Evolutionary conservation across 2,797 vertebrate species (phyloP), one percentile per base, ranked within the genome.

Genomic region (Taenioides sp.): DNA sequence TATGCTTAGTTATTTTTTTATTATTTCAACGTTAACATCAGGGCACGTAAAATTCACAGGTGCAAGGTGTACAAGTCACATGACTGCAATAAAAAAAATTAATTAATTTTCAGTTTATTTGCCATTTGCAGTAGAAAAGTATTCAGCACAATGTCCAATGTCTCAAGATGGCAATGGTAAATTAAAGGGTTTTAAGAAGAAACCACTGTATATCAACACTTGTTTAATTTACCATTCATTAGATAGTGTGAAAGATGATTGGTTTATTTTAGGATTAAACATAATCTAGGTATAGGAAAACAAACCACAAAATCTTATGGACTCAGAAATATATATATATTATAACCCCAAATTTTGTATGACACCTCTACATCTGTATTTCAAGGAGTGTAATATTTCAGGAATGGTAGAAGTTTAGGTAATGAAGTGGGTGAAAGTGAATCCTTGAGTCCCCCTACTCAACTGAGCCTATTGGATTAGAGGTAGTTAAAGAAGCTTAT

Each of bases 401-500:
- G 28, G 27, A 22, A 17, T 31, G 31, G 72, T 18, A 71, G 28
- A 60, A 2, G 37, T 50, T 67, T 28, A 52, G 22, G 31, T 22
- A 65, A 74, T 14, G 6, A 71, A 59, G 49, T 49, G 28, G 37
- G 77, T 76, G 68, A 86, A 85, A 82, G 86, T 82, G 60, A 78
- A 49, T 25, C 49, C n/a, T 58, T 47, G 50, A 73, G 34, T 77
- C 54, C 60, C 61, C 31, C 34, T 16, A 34, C 27, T 3, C 22
- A 7, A 4, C 73, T 80, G 73, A 79, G 76, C 84, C 79, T 70
- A 49, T 31, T 64, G 75, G 84, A 89, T 91, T 87, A 89, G 57
- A 59, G 59, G 71, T 68, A 50, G 62, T 78, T 76, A 88, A 92
- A 90, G 83, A 80, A 67, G 88, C 85, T 91, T 91, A 88, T 16